Evolutionary conservation across 2,888 invertebrate genomes (phyloP).

Genomic region (Yponomeuta evonymella): DNA sequence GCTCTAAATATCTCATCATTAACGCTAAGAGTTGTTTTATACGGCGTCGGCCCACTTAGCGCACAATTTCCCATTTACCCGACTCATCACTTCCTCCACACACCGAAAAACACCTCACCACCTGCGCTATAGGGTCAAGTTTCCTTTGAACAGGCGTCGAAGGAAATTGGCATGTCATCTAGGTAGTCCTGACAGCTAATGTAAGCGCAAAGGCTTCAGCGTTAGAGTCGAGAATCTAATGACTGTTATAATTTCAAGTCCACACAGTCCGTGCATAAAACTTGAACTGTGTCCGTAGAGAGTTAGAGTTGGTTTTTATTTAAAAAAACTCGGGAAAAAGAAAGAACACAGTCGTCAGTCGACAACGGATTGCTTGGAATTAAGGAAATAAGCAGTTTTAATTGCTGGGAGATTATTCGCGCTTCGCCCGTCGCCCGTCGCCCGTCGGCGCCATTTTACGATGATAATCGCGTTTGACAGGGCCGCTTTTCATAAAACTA

Average conservation of each 20-base stretch:
- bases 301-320: neutral
- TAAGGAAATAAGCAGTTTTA: slow-evolving; percentile 73
- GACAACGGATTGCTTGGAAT: slow-evolving; percentile 55
- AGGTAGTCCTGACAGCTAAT: neutral
- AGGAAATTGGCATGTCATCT: slow-evolving; percentile 7
- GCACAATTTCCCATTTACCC: slow-evolving; percentile 70
- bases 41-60: slow-evolving; percentile 61
- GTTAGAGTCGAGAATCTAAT: neutral
- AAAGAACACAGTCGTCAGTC: slow-evolving; percentile 38
- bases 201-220: neutral
- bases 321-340: neutral
- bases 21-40: slow-evolving; percentile 74
- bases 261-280: neutral
- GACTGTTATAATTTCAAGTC: neutral
- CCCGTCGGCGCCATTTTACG: slow-evolving; percentile 12
- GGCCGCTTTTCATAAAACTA: too few species aligned
- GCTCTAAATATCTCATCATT: slow-evolving; percentile 52
- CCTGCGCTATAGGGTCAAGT: slow-evolving; percentile 27
- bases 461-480: slow-evolving; percentile 4
- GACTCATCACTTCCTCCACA: slow-evolving; percentile 37
- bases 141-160: slow-evolving; percentile 21
- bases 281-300: neutral
- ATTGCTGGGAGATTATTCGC: slow-evolving; percentile 63
- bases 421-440: slow-evolving; percentile 30
- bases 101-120: slow-evolving; percentile 30